A percentile compares a stretch with the other conserved stretches of the same genome.
phyloP scores from a whole-genome alignment of 1,140 invertebrate genomes.

The Temnothorax longispinosus region DNA sequence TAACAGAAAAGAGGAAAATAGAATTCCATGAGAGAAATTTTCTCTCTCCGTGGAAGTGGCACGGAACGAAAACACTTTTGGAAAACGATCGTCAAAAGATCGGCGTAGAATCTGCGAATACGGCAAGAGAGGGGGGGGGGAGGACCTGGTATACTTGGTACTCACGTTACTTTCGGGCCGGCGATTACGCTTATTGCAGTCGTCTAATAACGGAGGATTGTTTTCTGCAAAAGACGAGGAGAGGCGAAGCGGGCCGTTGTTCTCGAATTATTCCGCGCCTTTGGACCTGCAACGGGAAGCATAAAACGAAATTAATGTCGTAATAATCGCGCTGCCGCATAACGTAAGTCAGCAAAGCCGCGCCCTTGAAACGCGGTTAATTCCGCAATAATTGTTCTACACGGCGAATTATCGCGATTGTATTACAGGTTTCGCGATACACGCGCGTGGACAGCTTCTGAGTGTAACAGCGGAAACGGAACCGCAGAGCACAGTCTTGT shows the following conservation, averaged over 20 bases:
- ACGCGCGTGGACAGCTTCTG: background rate
- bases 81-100: constrained; percentile 39
- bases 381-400: constrained; percentile 73
- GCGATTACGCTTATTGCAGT: constrained; percentile 60
- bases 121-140: background rate
- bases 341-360: constrained; percentile 62
- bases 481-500: background rate
- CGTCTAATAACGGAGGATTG: constrained; percentile 70
- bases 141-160: constrained; percentile 54
- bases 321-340: constrained; percentile 67
- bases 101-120: background rate
- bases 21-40: constrained; percentile 13
- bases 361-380: constrained; percentile 63
- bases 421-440: constrained; percentile 43
- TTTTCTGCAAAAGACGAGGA: constrained; percentile 49
- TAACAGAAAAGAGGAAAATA: constrained; percentile 10
- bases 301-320: constrained; percentile 74
- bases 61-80: constrained; percentile 27
- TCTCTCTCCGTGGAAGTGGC: background rate
- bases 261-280: constrained; percentile 69
- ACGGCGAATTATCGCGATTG: constrained; percentile 63
- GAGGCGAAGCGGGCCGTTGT: constrained; percentile 59
- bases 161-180: constrained; percentile 65
- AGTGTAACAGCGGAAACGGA: background rate
- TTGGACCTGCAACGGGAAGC: constrained; percentile 70